These are phyloP conservation scores for Hirundichthys speculiger DNA, from an alignment of 2,113 vertebrate genomes.

Conservation along the genomic window DNA sequence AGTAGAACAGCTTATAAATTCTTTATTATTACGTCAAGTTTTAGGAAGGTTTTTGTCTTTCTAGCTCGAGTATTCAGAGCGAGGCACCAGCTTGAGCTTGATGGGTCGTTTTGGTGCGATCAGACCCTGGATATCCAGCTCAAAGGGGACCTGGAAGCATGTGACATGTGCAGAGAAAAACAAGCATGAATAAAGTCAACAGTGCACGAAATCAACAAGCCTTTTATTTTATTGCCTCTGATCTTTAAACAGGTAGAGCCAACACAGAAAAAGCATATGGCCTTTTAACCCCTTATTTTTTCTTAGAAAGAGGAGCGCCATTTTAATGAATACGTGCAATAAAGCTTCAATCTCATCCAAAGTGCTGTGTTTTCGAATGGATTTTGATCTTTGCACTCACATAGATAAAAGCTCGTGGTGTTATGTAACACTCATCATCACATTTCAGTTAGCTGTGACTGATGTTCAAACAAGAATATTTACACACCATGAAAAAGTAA, in stretches of 20 bases:
- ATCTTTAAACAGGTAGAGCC: not conserved
- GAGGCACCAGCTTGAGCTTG: constrained; percentile 79
- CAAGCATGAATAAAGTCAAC: constrained; percentile 3
- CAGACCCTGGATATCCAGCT: constrained; percentile 70
- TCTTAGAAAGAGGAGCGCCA: not conserved
- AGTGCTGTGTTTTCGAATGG: not conserved
- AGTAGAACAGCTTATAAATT: too few relatives aligned
- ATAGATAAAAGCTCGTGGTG: not conserved
- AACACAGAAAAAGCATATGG: not conserved
- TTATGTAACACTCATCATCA: constrained; percentile 17
- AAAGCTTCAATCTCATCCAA: not conserved
- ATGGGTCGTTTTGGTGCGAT: constrained; percentile 79
- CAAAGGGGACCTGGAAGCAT: constrained; percentile 77
- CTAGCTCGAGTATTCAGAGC: constrained; percentile 18
- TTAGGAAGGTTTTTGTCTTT: not conserved
- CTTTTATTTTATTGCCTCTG: not conserved
- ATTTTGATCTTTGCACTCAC: constrained; percentile 18
- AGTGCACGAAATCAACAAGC: not conserved
- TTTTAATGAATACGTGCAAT: not conserved
- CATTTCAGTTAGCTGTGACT: too few relatives aligned
- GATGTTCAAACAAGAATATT: not conserved
- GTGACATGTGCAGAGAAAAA: not conserved
- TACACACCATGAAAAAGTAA: not conserved
- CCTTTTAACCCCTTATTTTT: not conserved
- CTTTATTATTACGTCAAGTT: too few relatives aligned